phyloP scores from a whole-genome alignment of 2,797 vertebrate genomes.

The Monodelphis domestica region DNA sequence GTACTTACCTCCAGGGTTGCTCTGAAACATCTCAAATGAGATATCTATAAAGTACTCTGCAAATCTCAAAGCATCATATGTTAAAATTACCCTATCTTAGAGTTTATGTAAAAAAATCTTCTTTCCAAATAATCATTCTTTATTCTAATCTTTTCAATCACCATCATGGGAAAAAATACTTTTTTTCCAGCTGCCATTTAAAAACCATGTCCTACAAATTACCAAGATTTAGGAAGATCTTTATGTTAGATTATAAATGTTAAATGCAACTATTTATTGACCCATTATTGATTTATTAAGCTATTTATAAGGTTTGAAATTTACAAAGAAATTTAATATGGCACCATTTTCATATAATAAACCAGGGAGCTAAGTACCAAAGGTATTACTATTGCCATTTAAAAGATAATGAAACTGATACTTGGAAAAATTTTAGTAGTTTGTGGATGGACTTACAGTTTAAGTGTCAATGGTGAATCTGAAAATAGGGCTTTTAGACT shows the following conservation, averaged over 20 bases:
- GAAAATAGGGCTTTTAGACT: conserved; percentile 5
- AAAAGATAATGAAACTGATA: not conserved
- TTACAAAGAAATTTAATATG: not conserved
- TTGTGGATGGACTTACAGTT: not conserved
- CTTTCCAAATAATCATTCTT: conserved; percentile 14
- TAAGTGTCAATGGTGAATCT: not conserved
- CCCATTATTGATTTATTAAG: no score
- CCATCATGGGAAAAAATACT: not conserved
- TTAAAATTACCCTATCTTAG: not conserved
- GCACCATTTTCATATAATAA: not conserved
- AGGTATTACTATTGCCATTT: not conserved
- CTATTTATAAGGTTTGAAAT: not conserved
- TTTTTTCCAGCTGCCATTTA: not conserved
- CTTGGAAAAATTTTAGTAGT: not conserved
- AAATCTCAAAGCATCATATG: not conserved
- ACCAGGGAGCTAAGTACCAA: not conserved
- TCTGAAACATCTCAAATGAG: not conserved
- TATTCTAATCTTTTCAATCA: not conserved
- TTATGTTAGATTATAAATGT: not conserved
- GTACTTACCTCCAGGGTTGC: not conserved
- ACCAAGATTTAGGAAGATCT: not conserved
- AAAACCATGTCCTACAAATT: not conserved
- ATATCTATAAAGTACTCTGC: not conserved
- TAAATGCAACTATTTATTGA: no score
- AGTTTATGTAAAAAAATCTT: not conserved